Evolutionary conservation across 2,888 invertebrate species (phyloP).

Genomic region (Cryptops parisi): DNA sequence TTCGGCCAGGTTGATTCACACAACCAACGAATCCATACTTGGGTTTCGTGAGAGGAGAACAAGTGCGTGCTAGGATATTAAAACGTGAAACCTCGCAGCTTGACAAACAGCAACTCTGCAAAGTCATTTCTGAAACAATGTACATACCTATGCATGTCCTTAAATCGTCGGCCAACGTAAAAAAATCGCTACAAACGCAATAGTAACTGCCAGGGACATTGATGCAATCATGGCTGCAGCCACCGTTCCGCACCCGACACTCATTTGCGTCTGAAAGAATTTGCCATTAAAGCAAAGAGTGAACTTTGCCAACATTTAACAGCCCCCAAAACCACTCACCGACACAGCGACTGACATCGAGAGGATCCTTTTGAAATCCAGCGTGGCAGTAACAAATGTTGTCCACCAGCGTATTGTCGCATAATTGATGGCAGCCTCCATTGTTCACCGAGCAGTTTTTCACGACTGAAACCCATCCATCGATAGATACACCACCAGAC

Average conservation of each 20-base stretch:
- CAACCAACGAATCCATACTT: neutral
- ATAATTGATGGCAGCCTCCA: slow-evolving; percentile 35
- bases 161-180: slow-evolving; percentile 28
- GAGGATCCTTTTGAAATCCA: slow-evolving; percentile 9
- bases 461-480: too few relatives aligned
- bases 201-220: slow-evolving; percentile 26
- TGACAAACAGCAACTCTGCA: neutral
- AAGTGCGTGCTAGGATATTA: neutral
- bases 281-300: too few relatives aligned
- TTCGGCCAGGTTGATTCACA: slow-evolving; percentile 2
- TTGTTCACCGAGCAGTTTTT: slow-evolving; percentile 24
- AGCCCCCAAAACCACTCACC: neutral
- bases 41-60: neutral
- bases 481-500: too few relatives aligned
- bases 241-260: slow-evolving; percentile 25
- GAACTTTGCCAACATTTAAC: too few relatives aligned
- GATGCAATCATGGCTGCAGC: slow-evolving; percentile 26
- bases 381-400: slow-evolving; percentile 1
- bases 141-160: slow-evolving; percentile 27
- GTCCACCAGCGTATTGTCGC: slow-evolving; percentile 15
- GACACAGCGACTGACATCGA: neutral
- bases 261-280: slow-evolving; percentile 28
- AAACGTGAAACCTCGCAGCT: neutral
- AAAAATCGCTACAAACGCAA: slow-evolving; percentile 28
- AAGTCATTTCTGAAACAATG: neutral